Evolutionary conservation across 2,888 invertebrate species (phyloP), one percentile per base, ranked within the genome.

Genomic region (Clistopyga incitator): DNA sequence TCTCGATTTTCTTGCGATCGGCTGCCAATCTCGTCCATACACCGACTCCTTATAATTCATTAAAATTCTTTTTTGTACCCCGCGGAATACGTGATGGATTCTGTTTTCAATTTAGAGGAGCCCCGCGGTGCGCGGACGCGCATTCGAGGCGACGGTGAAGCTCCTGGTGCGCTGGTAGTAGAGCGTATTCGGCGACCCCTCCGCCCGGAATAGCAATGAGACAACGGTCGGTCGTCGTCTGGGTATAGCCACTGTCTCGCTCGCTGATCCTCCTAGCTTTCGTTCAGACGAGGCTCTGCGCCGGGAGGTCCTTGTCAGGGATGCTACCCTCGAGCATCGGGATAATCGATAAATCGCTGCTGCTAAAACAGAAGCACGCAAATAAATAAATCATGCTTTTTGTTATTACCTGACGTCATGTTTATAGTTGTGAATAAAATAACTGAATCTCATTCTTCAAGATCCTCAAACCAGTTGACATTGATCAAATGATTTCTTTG

Each of bases 81-180:
- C 90, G 87, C 89, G 88, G 89, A 88, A 92, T 92, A 93, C 92
- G 92, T 93, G 93, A 92, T 92, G 93, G 93, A 92, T 92, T 91
- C 91, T 91, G 90, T 91, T 92, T 93, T 93, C 93, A 93, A 92
- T 93, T 92, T 92, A 90, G 90, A 87, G 88, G 90, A 92, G 90
- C 91, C 92, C 92, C 88, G 90, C 92, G 91, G 91, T 87, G 92
- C 87, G 87, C 87, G 88, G 88, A 89, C 87, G 88, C 86, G 54
- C 89, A 88, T 89, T 85, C 85, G 88, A 87, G 84, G 88, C 86
- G 88, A 54, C 87, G 85, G 84, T 87, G 78, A 82, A 81, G 78
- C 64, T 77, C 29, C 54, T 75, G 74, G 61, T 67, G 54, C 42
- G 64, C 20, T 70, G 68, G 34, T 68, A 71, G 38, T 56, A 64